phyloP scores from a whole-genome alignment of 2,797 vertebrate species.

The Pangasius larnaudii region DNA sequence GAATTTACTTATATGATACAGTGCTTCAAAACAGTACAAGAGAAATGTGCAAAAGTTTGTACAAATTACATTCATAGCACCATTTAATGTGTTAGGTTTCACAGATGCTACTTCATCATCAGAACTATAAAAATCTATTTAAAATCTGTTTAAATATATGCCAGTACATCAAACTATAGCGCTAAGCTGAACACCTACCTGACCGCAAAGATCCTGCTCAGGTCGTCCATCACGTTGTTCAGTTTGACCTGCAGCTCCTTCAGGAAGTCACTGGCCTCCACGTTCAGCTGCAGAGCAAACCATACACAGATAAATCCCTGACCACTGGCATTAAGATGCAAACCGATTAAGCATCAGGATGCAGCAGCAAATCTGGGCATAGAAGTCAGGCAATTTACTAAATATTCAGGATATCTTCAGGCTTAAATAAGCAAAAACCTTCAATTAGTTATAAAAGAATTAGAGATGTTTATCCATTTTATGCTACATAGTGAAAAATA shows the following conservation, averaged over 20 bases:
- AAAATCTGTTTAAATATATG: not conserved
- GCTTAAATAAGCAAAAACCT: not conserved
- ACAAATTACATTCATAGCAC: not conserved
- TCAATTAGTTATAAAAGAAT: not conserved
- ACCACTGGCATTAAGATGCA: not conserved
- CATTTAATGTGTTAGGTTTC: not conserved
- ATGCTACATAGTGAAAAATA: not conserved
- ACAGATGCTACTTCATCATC: not conserved
- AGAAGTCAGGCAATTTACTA: not conserved
- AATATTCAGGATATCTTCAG: not conserved
- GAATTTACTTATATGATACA: not conserved
- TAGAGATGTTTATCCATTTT: not conserved
- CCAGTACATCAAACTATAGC: not conserved
- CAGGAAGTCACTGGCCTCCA: constrained; percentile 95
- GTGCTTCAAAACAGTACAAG: not conserved
- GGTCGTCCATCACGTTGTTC: constrained; percentile 93
- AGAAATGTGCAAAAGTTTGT: not conserved
- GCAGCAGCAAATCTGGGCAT: not conserved
- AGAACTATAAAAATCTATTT: not conserved
- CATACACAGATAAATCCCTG: not conserved
- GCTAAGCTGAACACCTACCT: constrained; percentile 74
- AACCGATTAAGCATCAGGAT: not conserved
- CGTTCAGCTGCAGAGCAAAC: constrained; percentile 80
- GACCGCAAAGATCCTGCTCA: constrained; percentile 92
- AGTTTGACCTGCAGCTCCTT: constrained; percentile 97